phyloP scores from a whole-genome alignment of 2,797 vertebrate genomes.

The Apogon hyalosoma region DNA sequence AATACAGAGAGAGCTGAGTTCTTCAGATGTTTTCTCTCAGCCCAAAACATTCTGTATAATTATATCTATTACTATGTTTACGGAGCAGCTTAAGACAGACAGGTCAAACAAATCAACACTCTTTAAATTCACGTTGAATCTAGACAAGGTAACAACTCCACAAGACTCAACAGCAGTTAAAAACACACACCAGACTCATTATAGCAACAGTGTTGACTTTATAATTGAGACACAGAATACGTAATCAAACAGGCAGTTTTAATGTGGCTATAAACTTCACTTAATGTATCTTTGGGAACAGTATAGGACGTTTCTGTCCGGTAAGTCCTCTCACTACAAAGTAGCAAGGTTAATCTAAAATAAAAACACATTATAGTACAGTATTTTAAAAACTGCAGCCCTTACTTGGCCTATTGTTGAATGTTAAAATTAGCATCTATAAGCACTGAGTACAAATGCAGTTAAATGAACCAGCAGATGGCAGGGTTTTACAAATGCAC shows the following conservation, averaged over 20 bases:
- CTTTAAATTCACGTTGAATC: not conserved
- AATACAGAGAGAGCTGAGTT: constrained; percentile 3
- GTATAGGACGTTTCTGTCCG: constrained; percentile 36
- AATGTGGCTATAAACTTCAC: constrained; percentile 38
- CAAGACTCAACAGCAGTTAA: not conserved
- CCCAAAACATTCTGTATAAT: not conserved
- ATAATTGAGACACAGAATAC: constrained; percentile 13
- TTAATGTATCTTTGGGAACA: constrained; percentile 45
- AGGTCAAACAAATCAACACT: not conserved
- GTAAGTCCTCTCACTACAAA: constrained; percentile 28
- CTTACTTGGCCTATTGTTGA: constrained; percentile 22
- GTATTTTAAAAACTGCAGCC: constrained; percentile 30
- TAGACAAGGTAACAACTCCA: not conserved
- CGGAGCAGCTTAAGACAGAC: not conserved
- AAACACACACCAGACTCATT: not conserved
- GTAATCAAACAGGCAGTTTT: constrained; percentile 36
- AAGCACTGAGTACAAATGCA: constrained; percentile 49
- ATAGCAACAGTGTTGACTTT: constrained; percentile 13
- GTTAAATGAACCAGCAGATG: constrained; percentile 43
- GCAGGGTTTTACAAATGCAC: constrained; percentile 37
- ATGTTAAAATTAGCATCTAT: constrained; percentile 34
- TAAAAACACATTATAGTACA: constrained; percentile 33
- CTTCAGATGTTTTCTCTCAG: not conserved
- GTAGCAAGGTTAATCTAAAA: constrained; percentile 29
- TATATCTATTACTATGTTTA: not conserved